Evolutionary conservation across 2,888 invertebrate genomes (phyloP), one percentile per base, ranked within the genome.

Genomic region (Platerodrilus igneus): DNA sequence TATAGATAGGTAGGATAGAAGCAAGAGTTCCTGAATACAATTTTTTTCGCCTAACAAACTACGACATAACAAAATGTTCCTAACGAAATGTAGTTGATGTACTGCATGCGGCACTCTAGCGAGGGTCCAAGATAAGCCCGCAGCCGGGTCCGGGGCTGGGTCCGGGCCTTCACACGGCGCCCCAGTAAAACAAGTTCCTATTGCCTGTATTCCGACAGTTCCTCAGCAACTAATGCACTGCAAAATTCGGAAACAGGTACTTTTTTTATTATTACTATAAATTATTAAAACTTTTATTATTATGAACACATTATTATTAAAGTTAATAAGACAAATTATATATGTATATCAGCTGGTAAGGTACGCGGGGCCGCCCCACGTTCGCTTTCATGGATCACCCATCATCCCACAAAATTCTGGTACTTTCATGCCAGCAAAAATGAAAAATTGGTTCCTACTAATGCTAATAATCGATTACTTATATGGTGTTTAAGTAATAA

Each of bases 181-280:
- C 63, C 68, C 68, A 68, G 67, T 68, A 68, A 68, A 68, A 68
- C 68, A 69, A 69, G 68, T 69, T 69, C 69, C 69, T 69, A 68
- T 64, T 54, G 60, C 66, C 62, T 58, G 64, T 60, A 63, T 60
- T 56, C 37, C 45, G 45, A 45, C 49, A 65, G 67, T 67, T 67
- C 67, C 66, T 67, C 62, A 65, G 54, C 61, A 40, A 37, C 39
- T 54, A 64, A 60, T 62, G n/a, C n/a, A n/a, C n/a, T 60, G 63
- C 61, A 58, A 53, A 59, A 42, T n/a, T 46, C 42, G 63, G 54
- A 55, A 59, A 58, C 58, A 63, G 60, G 62, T 64, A 63, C 63
- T 65, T 67, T 68, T 67, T 68, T 69, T 68, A 68, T 62, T 59
- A 59, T 55, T 58, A 54, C 50, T 54, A 55, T 57, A 62, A 66